These are phyloP conservation scores for Hirtodrosophila histrioides DNA, from an alignment of 2,888 invertebrate species.

Conservation along the genomic window DNA sequence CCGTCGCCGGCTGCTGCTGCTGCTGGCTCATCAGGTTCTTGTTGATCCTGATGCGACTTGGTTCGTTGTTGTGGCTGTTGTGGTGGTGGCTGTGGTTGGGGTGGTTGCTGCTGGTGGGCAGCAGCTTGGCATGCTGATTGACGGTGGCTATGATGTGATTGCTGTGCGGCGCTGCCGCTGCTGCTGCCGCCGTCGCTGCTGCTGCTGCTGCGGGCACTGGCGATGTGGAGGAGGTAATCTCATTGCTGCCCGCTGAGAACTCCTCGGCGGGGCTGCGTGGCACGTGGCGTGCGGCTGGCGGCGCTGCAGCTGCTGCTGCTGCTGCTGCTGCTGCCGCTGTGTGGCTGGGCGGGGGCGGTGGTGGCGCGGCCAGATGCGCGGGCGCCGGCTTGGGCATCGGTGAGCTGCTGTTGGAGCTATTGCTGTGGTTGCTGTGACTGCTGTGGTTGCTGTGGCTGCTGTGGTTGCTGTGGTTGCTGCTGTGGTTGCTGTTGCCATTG, in stretches of 20 bases:
- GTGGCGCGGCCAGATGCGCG: conserved; percentile 33
- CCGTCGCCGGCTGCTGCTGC: conserved; percentile 29
- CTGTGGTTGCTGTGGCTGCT: conserved; percentile 44
- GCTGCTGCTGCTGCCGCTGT: conserved; percentile 31
- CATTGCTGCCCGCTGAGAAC: conserved; percentile 87
- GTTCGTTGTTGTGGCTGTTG: conserved; percentile 71
- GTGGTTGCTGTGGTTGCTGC: conserved; percentile 26
- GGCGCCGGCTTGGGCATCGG: conserved; percentile 55
- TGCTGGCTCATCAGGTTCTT: conserved; percentile 82
- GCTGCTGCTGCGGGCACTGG: conserved; percentile 83
- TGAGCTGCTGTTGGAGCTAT: conserved; percentile 51
- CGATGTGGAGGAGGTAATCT: conserved; percentile 88
- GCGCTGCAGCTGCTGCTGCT: conserved; percentile 43
- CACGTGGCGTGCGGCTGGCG: conserved; percentile 39
- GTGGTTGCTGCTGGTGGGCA: conserved; percentile 69
- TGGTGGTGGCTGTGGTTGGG: not conserved
- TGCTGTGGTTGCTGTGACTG: conserved; percentile 35
- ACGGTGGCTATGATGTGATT: conserved; percentile 82
- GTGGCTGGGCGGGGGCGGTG: conserved; percentile 41
- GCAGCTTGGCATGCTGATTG: conserved; percentile 82
- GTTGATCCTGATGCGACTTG: conserved; percentile 83
- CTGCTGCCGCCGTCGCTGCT: conserved; percentile 37
- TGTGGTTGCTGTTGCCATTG: conserved; percentile 18
- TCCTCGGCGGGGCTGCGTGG: conserved; percentile 84
- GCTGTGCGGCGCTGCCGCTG: conserved; percentile 36